A percentile compares a stretch with the other conserved stretches of the same genome.
Conservation (phyloP, 2,797 vertebrate genomes). For the Erethizon dorsatum region DNA sequence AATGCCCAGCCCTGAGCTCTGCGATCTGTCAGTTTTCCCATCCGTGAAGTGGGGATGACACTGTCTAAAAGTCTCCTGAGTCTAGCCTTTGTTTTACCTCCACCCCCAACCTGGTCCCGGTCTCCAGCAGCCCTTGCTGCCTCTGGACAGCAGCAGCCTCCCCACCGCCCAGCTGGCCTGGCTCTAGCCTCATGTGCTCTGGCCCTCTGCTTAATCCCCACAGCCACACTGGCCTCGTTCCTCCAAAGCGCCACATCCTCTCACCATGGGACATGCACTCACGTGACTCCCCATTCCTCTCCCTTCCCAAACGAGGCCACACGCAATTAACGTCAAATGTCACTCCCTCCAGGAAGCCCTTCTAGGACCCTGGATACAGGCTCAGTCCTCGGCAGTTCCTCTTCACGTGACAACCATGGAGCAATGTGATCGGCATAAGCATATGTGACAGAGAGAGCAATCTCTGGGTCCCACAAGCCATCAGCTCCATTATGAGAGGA, state of each 20-base stretch:
- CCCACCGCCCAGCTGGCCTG: background rate
- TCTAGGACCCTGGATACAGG: background rate
- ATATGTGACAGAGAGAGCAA: background rate
- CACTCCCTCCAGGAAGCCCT: background rate
- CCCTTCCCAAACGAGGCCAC: background rate
- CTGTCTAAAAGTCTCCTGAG: background rate
- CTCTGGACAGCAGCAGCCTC: background rate
- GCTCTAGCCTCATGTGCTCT: background rate
- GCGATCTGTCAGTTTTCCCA: background rate
- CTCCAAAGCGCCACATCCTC: background rate
- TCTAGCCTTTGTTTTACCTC: background rate
- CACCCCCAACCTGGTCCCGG: background rate
- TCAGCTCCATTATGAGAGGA: background rate
- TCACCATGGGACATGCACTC: background rate
- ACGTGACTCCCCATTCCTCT: background rate
- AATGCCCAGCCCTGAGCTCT: background rate
- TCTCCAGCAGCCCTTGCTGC: background rate
- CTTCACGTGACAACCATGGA: background rate
- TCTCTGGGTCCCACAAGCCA: background rate
- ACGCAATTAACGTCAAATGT: background rate
- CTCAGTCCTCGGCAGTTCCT: background rate
- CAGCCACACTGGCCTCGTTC: background rate
- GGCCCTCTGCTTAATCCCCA: background rate
- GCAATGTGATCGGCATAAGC: background rate
- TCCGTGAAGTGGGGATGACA: background rate